Evolutionary conservation across 2,888 invertebrate genomes (phyloP), one percentile per base, ranked within the genome.

Genomic region (Leptothorax acervorum): DNA sequence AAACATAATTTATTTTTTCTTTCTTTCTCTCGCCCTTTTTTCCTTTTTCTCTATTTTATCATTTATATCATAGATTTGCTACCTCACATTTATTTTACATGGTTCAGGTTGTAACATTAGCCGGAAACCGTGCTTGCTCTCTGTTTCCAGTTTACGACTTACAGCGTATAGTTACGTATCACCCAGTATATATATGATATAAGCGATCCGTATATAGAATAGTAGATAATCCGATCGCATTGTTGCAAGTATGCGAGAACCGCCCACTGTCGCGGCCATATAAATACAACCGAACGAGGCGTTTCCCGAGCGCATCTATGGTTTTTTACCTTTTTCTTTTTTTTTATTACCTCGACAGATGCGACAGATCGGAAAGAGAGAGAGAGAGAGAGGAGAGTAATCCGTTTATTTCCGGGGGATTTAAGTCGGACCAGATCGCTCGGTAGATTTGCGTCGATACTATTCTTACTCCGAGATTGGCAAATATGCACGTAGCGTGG

Each of bases 221-320:
- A 53, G 45, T 71, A 83, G 88, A 90, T 90, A 90, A 90, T 90
- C 90, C 89, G 88, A 88, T 90, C 89, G 89, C 73, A 81, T 81
- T 81, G 79, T 81, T 73, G 68, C 42, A 78, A 78, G 79, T 73
- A 71, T 60, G 42, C 79, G 55, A 81, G 79, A 81, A 12, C 39
- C 81, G 66, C 55, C 81, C 70, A 89, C 90, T 86, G 86, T 90
- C 81, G 65, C 71, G 55, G 65, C 23, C 15, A 9, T 53, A 68
- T 83, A 82, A 73, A 84, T 73, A 66, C 82, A 45, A 71, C 53
- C 48, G 83, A 53, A 81, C 83, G 63, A 68, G 62, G 18, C 83
- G 70, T 39, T 82, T 62, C 82, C 82, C 18, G 68, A 51, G 70
- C 60, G 23, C 81, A 63, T 83, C 53, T 70, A 62, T 79, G 42